A percentile compares a stretch with the other conserved stretches of the same genome.
Evolutionary conservation across 1,140 invertebrate species (phyloP).

Genomic region (Ruditapes philippinarum): DNA sequence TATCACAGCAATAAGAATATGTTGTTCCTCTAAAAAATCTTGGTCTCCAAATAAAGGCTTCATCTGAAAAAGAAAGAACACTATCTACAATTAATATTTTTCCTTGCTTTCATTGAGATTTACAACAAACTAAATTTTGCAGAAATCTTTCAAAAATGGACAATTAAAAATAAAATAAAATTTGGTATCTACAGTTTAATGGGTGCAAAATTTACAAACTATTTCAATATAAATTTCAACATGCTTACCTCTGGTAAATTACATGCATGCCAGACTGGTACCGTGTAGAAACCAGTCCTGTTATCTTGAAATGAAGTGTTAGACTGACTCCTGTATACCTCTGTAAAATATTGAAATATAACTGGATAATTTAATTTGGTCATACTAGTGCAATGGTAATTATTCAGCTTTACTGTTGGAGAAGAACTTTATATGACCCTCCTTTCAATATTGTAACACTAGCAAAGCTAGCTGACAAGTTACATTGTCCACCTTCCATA

Average conservation of each 20-base stretch:
- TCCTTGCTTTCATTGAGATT: too few species aligned
- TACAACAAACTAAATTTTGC: too few species aligned
- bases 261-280: conserved; percentile 78
- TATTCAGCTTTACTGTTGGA: neutral
- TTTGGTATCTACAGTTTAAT: too few species aligned
- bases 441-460: too few species aligned
- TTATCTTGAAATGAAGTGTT: conserved; percentile 80
- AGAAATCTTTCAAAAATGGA: too few species aligned
- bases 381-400: neutral
- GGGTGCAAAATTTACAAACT: too few species aligned
- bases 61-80: conserved; percentile 76
- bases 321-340: conserved; percentile 79
- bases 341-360: conserved; percentile 73
- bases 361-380: neutral
- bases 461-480: too few species aligned
- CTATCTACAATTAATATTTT: neutral
- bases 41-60: conserved; percentile 84
- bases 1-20: conserved; percentile 84
- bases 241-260: conserved; percentile 76
- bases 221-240: too few species aligned
- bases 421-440: neutral
- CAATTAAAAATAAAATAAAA: too few species aligned
- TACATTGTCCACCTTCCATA: too few species aligned
- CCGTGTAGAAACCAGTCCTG: conserved; percentile 76
- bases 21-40: conserved; percentile 85